phyloP scores from a whole-genome alignment of 1,140 invertebrate genomes.

The Drosophila sp. region DNA sequence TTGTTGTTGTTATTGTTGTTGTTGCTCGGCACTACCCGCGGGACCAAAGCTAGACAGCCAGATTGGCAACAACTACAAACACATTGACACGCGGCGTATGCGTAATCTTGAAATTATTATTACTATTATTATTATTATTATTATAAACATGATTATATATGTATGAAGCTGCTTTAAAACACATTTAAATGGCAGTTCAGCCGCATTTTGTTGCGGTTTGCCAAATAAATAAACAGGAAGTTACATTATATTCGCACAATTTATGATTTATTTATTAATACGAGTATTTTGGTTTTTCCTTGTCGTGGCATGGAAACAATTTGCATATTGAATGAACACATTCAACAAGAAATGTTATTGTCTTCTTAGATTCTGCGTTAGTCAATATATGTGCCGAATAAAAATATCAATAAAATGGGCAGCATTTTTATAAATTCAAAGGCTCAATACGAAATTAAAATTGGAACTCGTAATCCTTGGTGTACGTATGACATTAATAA shows the following conservation, averaged over 20 bases:
- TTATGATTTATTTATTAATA: neutral
- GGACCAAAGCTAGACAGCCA: slow-evolving; percentile 53
- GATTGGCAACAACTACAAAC: slow-evolving; percentile 46
- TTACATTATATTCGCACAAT: neutral
- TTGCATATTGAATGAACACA: too few species aligned
- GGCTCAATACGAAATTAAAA: too few species aligned
- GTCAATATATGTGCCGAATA: too few species aligned
- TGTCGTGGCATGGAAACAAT: too few species aligned
- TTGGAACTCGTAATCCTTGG: too few species aligned
- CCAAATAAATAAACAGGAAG: neutral
- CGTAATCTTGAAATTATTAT: slow-evolving; percentile 68
- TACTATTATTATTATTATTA: slow-evolving; percentile 39
- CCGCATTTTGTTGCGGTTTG: neutral
- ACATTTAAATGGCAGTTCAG: neutral
- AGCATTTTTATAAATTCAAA: too few species aligned
- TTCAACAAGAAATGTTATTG: too few species aligned
- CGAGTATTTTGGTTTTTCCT: too few species aligned
- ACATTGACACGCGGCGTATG: slow-evolving; percentile 61
- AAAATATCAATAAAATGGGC: too few species aligned
- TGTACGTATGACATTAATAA: too few species aligned
- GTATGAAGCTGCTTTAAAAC: slow-evolving; percentile 28
- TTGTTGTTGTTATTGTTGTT: slow-evolving; percentile 17
- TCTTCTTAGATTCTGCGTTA: too few species aligned
- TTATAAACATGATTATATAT: slow-evolving; percentile 24
- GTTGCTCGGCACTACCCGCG: slow-evolving; percentile 41